Base-by-base conservation (phyloP, 2,113 vertebrate species). In the Physeter macrocephalus region DNA sequence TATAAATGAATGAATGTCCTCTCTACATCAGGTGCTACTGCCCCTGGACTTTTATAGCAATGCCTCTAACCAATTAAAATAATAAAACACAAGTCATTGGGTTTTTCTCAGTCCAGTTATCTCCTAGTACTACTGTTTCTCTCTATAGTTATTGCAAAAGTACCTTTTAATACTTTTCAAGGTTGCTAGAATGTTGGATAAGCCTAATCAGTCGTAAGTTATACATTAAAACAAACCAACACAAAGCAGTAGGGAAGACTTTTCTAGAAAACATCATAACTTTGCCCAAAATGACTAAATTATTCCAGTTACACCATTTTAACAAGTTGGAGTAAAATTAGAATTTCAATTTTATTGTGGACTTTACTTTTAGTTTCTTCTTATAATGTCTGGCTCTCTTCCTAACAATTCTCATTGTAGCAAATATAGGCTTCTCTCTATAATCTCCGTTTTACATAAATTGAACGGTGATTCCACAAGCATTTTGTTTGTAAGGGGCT, bases 321-420 rank as follows among this genome's bases (percentile, higher is more conserved):
- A 95, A 72, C 5, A 74, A 92, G 29, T 90, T 90, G 21, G 23
- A 80, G 61, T 95, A 17, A 87, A 87, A 83, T 96, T 87, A 90
- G 80, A 94, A 80, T 96, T 97, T 95, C 46, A 93, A 6, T 78
- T 96, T 94, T 87, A 62, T 57, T 94, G 59, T 34, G 3, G 88
- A 66, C 41, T 66, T 93, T 67, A 67, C 34, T 94, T 71, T 92
- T 90, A 57, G 25, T 88, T 93, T 94, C 23, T 62, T 94, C 23
- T 95, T 96, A 69, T 12, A 23, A 59, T 82, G 31, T 88, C 18
- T 83, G 36, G 21, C 71, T 64, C 36, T 95, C 54, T 97, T 93
- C 27, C 1, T 75, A 61, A 54, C 6, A 61, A 0, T 95, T 93
- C 10, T 94, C 39, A 81, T 13, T 90, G 23, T 14, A 52, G 25